Evolutionary conservation across 2,797 vertebrate genomes (phyloP).

Genomic region (Enteromius viviparus): DNA sequence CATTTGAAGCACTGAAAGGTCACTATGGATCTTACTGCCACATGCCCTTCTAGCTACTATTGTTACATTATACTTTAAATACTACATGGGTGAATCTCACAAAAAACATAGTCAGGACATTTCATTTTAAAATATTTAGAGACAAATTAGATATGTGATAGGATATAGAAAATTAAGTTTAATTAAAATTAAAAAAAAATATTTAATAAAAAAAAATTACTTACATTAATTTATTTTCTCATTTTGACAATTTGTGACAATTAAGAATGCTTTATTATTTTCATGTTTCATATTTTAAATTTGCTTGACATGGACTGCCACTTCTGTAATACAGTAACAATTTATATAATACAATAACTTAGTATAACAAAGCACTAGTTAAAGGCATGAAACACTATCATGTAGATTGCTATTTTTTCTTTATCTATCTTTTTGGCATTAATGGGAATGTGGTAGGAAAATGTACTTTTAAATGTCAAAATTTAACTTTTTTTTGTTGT

Average conservation of each 20-base stretch:
- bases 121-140: background rate
- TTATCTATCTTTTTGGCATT: background rate
- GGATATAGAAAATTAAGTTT: background rate
- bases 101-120: background rate
- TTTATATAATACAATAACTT: background rate
- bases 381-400: background rate
- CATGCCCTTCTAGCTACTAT: background rate
- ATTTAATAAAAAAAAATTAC: too few relatives aligned
- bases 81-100: background rate
- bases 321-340: background rate
- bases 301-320: background rate
- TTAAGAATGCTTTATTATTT: background rate
- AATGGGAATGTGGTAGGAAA: background rate
- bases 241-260: background rate
- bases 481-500: background rate
- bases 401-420: background rate
- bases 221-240: too few relatives aligned
- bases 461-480: background rate
- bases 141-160: too few relatives aligned
- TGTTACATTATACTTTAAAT: background rate
- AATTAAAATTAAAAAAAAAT: too few relatives aligned
- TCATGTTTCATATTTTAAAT: background rate
- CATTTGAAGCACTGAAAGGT: background rate
- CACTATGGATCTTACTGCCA: background rate
- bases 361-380: background rate